Base-by-base conservation (phyloP, 2,888 invertebrate species). In the Cepaea hortensis region DNA sequence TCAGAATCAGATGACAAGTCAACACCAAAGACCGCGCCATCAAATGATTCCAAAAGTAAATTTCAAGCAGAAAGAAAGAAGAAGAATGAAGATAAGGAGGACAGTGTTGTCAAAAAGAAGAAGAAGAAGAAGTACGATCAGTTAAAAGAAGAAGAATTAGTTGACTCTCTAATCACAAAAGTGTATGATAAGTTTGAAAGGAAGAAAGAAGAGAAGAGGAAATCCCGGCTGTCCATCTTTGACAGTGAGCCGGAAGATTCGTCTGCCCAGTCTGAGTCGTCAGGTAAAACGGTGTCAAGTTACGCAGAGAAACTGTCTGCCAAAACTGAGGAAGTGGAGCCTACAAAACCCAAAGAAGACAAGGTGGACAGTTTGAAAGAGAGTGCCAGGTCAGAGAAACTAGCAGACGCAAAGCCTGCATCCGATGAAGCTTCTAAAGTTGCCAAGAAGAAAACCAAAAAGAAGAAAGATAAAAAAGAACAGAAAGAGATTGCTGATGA, bases 61-160 rank as follows among this genome's bases (percentile, higher is more conserved):
- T 3, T 73, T 46, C 18, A 50, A 5, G 62, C 55, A 18, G 55
- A 86, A 20, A 86, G 72, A 48, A 84, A 84, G 84, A 85, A 85
- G 85, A 85, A 82, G 76, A 79, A 70, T 3, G 73, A 86, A 55
- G 81, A 86, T 50, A 83, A 82, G 35, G 86, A 86, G 6, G 86
- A 86, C 2, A n/a, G 50, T 15, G 9, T 61, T 70, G 76, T 77
- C 13, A 79, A 79, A 61, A 87, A 87, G 73, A 87, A 87, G 84
- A 87, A 87, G 76, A 87, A 87, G 65, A 87, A 87, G 73, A 87
- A 87, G 76, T 87, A 72, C 68, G 87, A 87, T 55, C 84, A 84
- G 11, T 75, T 84, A 68, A 84, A 61, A 50, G 87, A 87, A 72
- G 87, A 87, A 55, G 76, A 84, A 18, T 72, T 75, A 7, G 87